Conservation (phyloP, 2,797 vertebrate species). For the Neomorphus geoffroyi region DNA sequence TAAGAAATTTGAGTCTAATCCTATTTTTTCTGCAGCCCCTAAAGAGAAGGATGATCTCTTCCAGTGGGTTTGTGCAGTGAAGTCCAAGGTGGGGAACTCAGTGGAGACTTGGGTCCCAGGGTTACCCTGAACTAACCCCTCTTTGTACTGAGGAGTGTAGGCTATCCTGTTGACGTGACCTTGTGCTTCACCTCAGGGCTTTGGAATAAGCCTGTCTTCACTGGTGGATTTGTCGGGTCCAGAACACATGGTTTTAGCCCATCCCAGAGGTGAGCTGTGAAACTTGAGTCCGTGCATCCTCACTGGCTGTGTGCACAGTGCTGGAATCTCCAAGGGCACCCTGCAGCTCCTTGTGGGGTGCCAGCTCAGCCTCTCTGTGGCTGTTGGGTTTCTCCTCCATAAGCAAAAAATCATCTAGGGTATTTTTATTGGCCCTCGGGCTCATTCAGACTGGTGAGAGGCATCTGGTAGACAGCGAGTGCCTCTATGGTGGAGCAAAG, state of each 20-base stretch:
- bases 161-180: neutral
- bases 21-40: neutral
- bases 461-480: neutral
- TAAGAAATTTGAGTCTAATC: neutral
- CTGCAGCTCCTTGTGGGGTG: neutral
- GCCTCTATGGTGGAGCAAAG: neutral
- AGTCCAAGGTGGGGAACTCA: neutral
- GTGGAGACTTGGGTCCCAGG: neutral
- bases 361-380: neutral
- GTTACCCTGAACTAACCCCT: neutral
- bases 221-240: neutral
- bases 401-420: neutral
- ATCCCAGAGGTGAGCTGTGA: neutral
- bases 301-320: accelerated
- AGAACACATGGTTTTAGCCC: neutral
- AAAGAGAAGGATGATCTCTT: neutral
- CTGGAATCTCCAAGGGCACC: neutral
- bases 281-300: neutral
- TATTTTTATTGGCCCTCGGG: neutral
- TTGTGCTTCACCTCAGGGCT: neutral
- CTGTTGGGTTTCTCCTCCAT: conserved; percentile 6
- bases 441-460: neutral
- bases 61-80: neutral
- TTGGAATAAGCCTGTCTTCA: neutral
- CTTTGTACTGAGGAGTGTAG: neutral